A percentile compares a stretch with the other conserved stretches of the same genome.
These are phyloP conservation scores for Galagoides demidoff DNA, from an alignment of 2,797 vertebrate species.

Conservation along the genomic window DNA sequence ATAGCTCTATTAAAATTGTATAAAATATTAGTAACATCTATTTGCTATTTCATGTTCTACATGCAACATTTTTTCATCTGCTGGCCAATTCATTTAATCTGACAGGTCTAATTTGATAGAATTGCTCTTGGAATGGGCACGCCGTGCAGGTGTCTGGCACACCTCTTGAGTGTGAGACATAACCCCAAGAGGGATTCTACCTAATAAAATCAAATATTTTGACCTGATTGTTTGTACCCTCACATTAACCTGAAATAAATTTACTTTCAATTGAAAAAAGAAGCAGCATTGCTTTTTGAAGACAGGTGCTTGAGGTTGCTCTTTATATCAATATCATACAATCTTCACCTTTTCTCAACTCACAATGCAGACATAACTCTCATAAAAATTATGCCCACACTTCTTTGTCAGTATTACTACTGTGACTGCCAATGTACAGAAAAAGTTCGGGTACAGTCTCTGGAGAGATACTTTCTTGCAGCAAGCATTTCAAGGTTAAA, in stretches of 20 bases:
- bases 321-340: background rate
- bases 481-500: background rate
- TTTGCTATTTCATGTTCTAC: background rate
- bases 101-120: constrained; percentile 50
- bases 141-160: too few species aligned
- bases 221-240: too few species aligned
- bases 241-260: too few species aligned
- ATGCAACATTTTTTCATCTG: background rate
- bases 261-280: too few species aligned
- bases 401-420: background rate
- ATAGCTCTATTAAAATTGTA: constrained; percentile 41
- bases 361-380: background rate
- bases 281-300: background rate
- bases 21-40: constrained; percentile 24
- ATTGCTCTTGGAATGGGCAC: background rate
- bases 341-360: background rate
- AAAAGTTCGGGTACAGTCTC: background rate
- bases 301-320: background rate
- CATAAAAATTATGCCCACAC: background rate
- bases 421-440: background rate
- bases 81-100: constrained; percentile 10
- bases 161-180: too few species aligned
- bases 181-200: too few species aligned
- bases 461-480: background rate
- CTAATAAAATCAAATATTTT: too few species aligned